phyloP scores from a whole-genome alignment of 2,113 vertebrate species.

The Dromas ardeola region DNA sequence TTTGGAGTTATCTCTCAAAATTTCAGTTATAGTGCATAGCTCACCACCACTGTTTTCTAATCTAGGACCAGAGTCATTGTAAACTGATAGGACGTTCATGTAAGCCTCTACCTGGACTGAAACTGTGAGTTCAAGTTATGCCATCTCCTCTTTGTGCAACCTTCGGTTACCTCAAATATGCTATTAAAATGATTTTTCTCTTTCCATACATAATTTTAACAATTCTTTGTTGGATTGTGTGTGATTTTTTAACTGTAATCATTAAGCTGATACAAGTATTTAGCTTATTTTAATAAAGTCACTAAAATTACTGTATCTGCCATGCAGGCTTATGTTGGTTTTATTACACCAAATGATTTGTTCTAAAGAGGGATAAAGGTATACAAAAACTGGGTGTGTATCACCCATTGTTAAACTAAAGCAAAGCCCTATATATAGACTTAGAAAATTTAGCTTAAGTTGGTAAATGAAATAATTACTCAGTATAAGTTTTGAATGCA shows the following conservation, averaged over 20 bases:
- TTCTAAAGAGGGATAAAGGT: neutral
- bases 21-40: neutral
- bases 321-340: neutral
- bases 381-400: neutral
- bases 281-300: neutral
- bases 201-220: neutral
- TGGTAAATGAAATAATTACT: neutral
- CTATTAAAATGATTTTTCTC: neutral
- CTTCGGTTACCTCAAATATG: neutral
- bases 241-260: neutral
- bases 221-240: neutral
- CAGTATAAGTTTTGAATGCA: neutral
- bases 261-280: neutral
- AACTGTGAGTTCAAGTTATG: neutral
- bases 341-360: neutral
- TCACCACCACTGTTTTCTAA: neutral
- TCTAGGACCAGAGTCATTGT: neutral
- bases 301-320: neutral
- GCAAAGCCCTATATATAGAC: neutral
- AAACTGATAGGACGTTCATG: accelerated
- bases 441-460: neutral
- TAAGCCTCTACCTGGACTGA: neutral
- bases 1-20: neutral
- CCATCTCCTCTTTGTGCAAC: neutral
- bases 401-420: neutral